Evolutionary conservation across 2,113 vertebrate genomes (phyloP).

Genomic region (Chaetodon trifascialis): DNA sequence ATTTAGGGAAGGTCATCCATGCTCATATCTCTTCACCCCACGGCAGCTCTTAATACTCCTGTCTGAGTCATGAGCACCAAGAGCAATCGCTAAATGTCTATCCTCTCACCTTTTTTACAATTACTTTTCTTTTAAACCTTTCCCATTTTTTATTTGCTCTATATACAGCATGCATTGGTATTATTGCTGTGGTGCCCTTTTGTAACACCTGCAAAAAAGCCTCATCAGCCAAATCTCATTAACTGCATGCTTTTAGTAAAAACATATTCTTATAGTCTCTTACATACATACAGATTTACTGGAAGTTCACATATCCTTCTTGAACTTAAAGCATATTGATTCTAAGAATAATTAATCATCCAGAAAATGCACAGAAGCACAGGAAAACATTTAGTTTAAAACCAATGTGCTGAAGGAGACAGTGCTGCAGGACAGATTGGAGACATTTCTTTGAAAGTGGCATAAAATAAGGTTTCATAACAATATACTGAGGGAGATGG

Average conservation of each 20-base stretch:
- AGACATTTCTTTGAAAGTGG: slow-evolving; percentile 35
- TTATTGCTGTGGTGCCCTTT: neutral
- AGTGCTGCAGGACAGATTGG: slow-evolving; percentile 24
- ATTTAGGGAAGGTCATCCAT: slow-evolving; percentile 7
- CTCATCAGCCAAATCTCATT: neutral
- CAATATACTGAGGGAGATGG: slow-evolving; percentile 36
- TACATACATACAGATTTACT: neutral
- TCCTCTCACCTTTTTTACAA: neutral
- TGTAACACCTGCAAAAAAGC: neutral
- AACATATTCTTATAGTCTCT: neutral
- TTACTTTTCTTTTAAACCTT: neutral
- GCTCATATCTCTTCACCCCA: neutral
- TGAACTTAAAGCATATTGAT: neutral
- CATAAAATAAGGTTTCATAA: slow-evolving; percentile 47
- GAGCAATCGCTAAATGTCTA: neutral
- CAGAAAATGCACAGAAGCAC: neutral
- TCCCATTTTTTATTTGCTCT: neutral
- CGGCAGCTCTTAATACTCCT: neutral
- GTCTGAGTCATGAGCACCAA: neutral
- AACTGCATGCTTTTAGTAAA: neutral
- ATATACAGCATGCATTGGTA: neutral
- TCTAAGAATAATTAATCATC: neutral
- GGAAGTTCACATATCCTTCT: neutral
- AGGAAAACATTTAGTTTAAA: neutral
- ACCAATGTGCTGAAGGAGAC: neutral